These are phyloP conservation scores for Thryonomys swinderianus DNA, from an alignment of 2,113 vertebrate species.

Conservation along the genomic window DNA sequence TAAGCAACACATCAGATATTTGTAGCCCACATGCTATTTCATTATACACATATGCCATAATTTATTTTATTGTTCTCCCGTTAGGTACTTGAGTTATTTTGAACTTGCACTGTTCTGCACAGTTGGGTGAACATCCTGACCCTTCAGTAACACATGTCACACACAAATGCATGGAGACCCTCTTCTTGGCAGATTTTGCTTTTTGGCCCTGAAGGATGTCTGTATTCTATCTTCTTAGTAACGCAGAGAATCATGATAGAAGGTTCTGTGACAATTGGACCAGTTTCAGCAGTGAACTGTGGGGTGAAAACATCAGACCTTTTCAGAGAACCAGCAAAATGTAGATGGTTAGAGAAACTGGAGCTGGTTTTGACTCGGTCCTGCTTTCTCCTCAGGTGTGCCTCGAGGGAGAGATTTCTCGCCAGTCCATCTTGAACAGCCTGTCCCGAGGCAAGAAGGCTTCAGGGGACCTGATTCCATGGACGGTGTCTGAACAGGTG, in stretches of 20 bases:
- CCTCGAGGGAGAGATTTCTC: slow-evolving; percentile 97
- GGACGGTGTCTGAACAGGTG: slow-evolving; percentile 99
- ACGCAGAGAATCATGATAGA: fast-evolving
- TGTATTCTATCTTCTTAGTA: background rate
- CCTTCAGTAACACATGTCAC: background rate
- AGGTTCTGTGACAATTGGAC: background rate
- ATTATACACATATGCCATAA: background rate
- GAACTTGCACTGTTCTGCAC: background rate
- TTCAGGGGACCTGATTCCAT: slow-evolving; percentile 97
- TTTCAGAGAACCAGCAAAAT: background rate
- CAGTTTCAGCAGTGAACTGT: background rate
- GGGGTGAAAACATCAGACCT: background rate
- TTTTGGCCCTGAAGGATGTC: background rate
- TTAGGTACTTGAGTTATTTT: background rate
- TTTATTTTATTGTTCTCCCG: background rate
- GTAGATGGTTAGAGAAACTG: too few species aligned
- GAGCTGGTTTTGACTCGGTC: background rate
- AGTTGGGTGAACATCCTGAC: fast-evolving
- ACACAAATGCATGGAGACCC: background rate
- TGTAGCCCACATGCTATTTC: background rate
- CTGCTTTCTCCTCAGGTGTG: slow-evolving; percentile 89
- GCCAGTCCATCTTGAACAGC: slow-evolving; percentile 95
- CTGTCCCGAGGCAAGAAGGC: slow-evolving; percentile 97
- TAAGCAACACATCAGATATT: background rate
- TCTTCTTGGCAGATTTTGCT: background rate